Base-by-base conservation (phyloP, 2,797 vertebrate genomes). In the Hippocampus kuda region DNA sequence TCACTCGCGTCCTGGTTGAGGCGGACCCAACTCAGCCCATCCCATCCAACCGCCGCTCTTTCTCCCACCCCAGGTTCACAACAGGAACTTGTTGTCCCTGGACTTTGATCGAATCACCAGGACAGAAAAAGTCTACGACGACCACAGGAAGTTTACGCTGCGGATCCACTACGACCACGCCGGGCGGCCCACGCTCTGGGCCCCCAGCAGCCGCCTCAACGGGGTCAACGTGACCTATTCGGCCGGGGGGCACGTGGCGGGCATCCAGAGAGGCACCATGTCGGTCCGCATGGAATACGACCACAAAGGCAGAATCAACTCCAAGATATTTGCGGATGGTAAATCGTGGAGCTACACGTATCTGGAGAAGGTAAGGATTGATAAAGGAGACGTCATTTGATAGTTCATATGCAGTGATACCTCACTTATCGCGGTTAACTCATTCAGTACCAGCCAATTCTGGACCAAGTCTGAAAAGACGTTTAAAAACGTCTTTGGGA, bases 331-430 rank as follows among this genome's bases (percentile, higher is more conserved):
- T 73, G 97, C 97, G 0, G 97, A 99, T 59, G 97, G 97, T 11
- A 99, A 98, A 84, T 94, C 94, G 0, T 99, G 97, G 97, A 97
- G 90, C 86, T 99, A 98, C 91, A 99, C 97, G 0, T 99, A 99
- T 74, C 89, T 99, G 48, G 96, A 98, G 84, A 99, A 99, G 93
- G 97, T 95, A 89, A 1, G 63, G 59, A 15, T 24, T 41, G 6
- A 13, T 16, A 51, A 53, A 18, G 49, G 20, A 22, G 11, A 57
- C 10, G 24, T 30, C 30, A 30, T 30, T 30, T 30, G 30, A 34
- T 34, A 34, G 4, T 34, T 34, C 30, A 34, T 0, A 34, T 34
- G 0, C 30, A 34, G 4, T 30, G 30, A 30, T 30, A 30, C 30
- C 30, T 30, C 30, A 30, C 30, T 30, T 30, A 30, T 30, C 30